Percentiles rank a stretch among this genome's conserved stretches.
phyloP scores from a whole-genome alignment of 2,888 invertebrate genomes.

The Ditylenchus weischeri region DNA sequence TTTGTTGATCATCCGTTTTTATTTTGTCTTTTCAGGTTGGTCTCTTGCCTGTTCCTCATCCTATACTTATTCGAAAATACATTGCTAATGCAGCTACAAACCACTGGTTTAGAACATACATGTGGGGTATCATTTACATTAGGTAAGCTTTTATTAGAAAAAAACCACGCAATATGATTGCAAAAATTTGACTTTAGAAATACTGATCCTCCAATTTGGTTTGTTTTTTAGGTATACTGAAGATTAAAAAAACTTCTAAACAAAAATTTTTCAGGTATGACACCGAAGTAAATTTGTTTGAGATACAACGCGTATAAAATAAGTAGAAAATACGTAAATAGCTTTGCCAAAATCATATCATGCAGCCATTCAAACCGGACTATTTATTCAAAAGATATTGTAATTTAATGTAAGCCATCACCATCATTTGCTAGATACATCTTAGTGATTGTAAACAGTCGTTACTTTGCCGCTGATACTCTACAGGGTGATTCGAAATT shows the following conservation, averaged over 20 bases:
- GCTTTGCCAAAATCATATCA: no score
- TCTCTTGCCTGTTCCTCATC: slow-evolving; percentile 94
- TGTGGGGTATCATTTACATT: slow-evolving; percentile 99
- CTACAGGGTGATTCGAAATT: no score
- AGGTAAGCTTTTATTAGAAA: slow-evolving; percentile 65
- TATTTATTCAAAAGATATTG: no score
- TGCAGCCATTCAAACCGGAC: no score
- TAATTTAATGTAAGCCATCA: no score
- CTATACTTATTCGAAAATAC: slow-evolving; percentile 95
- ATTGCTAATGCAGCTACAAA: slow-evolving; percentile 98
- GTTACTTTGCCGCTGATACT: no score
- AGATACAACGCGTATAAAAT: slow-evolving; percentile 71
- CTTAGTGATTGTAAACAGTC: no score
- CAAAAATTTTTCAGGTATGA: slow-evolving; percentile 66
- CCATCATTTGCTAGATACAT: no score
- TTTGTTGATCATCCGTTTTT: no score
- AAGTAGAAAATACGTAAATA: background rate
- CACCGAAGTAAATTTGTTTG: slow-evolving; percentile 96
- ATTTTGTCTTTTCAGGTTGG: background rate
- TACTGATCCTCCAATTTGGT: slow-evolving; percentile 98
- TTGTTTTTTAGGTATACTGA: background rate
- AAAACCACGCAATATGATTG: background rate
- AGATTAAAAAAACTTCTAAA: background rate
- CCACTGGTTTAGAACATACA: slow-evolving; percentile 97
- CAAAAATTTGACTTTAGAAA: slow-evolving; percentile 71